These are phyloP conservation scores for Arbacia lixula DNA, from an alignment of 53 echinoderm and acorn worm species.

Conservation along the genomic window DNA sequence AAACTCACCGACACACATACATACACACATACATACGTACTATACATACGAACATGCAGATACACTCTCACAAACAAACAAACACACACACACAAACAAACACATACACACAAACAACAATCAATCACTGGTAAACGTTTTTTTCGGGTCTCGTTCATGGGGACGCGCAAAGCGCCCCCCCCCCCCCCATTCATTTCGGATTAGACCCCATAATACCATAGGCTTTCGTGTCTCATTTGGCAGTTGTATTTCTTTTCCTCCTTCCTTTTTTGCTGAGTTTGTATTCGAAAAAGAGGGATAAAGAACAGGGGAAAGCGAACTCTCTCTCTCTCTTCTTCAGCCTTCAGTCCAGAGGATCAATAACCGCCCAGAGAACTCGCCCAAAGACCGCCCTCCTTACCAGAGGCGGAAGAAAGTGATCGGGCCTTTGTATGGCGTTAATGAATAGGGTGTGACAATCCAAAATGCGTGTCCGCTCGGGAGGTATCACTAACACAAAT, in stretches of 20 bases:
- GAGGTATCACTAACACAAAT: slow-evolving; percentile 48
- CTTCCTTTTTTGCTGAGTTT: slow-evolving; percentile 21
- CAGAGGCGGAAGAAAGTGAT: slow-evolving; percentile 56
- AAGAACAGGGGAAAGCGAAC: too few species aligned
- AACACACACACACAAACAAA: too few species aligned
- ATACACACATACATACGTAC: too few species aligned
- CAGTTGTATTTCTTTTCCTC: slow-evolving; percentile 30
- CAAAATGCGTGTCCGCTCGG: slow-evolving; percentile 30
- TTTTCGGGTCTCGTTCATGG: too few species aligned
- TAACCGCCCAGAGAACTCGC: slow-evolving; percentile 36
- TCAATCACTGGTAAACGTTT: too few species aligned
- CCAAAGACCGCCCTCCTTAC: slow-evolving; percentile 22
- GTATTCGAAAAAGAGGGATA: too few species aligned
- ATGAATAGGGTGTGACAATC: slow-evolving; percentile 56
- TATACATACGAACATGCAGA: too few species aligned
- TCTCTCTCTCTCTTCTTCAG: too few species aligned
- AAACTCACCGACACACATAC: too few species aligned
- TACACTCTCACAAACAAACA: too few species aligned
- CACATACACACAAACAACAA: too few species aligned
- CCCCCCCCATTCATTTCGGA: slow-evolving; percentile 42
- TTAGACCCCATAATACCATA: slow-evolving; percentile 28
- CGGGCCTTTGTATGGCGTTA: slow-evolving; percentile 28
- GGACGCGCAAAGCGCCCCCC: slow-evolving; percentile 36
- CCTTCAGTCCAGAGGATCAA: slow-evolving; percentile 41
- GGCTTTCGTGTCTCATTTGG: slow-evolving; percentile 33